Conservation (phyloP, 2,113 vertebrate genomes). For the Pterophyllum scalare region DNA sequence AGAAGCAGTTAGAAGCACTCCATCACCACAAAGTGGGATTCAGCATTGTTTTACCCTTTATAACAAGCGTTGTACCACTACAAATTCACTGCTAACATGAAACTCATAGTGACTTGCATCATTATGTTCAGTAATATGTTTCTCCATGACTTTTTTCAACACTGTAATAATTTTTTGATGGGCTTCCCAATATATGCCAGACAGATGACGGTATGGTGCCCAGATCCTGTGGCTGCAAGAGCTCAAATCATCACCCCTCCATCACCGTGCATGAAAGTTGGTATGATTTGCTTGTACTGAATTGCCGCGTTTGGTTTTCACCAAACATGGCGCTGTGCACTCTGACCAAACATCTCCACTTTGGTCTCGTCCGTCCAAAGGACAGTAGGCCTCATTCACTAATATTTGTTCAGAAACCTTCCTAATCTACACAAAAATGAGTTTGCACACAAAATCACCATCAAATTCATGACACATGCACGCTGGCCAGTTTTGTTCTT, state of each 20-base stretch:
- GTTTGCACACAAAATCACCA: neutral
- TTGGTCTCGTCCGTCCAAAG: no score
- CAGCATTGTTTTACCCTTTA: neutral
- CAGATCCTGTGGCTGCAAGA: no score
- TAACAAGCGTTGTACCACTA: neutral
- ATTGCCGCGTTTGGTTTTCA: no score
- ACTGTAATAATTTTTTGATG: no score
- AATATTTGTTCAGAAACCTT: neutral
- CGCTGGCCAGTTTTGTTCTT: neutral
- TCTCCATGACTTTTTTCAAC: no score
- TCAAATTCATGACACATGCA: neutral
- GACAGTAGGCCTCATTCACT: neutral
- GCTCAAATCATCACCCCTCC: no score
- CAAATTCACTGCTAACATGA: neutral
- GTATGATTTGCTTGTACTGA: no score
- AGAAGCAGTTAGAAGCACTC: neutral
- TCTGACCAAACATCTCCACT: no score
- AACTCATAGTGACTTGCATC: neutral
- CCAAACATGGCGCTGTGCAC: no score
- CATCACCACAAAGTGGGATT: constrained; percentile 13
- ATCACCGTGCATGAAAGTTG: no score
- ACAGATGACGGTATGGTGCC: no score
- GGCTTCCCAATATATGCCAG: no score
- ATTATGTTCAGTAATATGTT: neutral
- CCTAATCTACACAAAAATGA: neutral